Evolutionary conservation across 1,140 invertebrate genomes (phyloP), one percentile per base, ranked within the genome.

Genomic region (Rhyzopertha dominica): DNA sequence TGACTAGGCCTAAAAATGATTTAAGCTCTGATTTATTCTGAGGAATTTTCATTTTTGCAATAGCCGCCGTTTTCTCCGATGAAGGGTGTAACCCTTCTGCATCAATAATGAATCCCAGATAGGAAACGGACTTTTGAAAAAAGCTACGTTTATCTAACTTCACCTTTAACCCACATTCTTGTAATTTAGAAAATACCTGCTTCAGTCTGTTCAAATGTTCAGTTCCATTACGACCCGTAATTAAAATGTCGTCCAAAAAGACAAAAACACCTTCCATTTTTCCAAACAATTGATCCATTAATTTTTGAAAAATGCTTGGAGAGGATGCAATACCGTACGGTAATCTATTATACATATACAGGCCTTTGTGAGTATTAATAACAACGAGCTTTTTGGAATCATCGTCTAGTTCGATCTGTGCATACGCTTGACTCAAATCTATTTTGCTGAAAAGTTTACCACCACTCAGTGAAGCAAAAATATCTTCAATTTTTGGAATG

Each of bases 301-400:
- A 53, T 4, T 52, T 23, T 39, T 67, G 66, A 31, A 61, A 64
- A 23, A 58, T 53, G 3, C 35, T 38, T 0, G 55, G 51, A 3
- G 53, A 51, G 10, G 57, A 54, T 3, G 52, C 52, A 0, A 70
- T 32, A 1, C 66, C 68, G 49, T 65, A 67, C 18, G 61, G 58
- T 14, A 69, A 31, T 24, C 57, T 46, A 9, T 44, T 66, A 42
- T 56, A 63, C 22, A 43, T 9, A 32, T 52, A 65, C 2, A 61
- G 28, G 4, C 64, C 66, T 25, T 52, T 42, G 19, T 50, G 38
- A 8, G 39, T 44, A 20, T 54, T 54, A n/a, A 31, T n/a, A 5
- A 17, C 17, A 31, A 31, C 30, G 5, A 5, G 5, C n/a, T 31
- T n/a, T 31, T n/a, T 4, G 7, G 30, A 31, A 14, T 31, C 30